Evolutionary conservation across 2,797 vertebrate species (phyloP), one percentile per base, ranked within the genome.

Genomic region (Mycteria americana): DNA sequence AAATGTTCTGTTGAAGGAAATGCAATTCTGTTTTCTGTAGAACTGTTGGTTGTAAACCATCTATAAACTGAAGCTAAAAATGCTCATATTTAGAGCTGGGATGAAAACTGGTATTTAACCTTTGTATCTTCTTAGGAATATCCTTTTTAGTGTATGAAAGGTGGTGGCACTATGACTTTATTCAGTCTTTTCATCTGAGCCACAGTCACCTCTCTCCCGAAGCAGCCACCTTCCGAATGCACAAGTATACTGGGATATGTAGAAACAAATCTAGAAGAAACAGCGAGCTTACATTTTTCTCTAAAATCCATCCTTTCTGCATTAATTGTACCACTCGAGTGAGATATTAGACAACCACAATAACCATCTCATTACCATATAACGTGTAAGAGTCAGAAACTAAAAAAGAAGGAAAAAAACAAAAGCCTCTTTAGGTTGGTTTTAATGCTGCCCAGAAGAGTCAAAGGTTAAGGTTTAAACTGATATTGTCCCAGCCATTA

Each of bases 401-500:
- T 90, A 31, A 65, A 94, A 84, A 62, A 89, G 28, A 50, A 67
- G n/a, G 67, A 78, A 39, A 67, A 28, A 21, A 64, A 37, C 65
- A 50, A 87, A 70, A 67, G 54, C 85, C 77, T 97, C 94, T 95
- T 85, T 90, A 96, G 90, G 85, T 94, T 95, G 96, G 88, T 97
- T 96, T 97, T 95, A 91, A 96, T 78, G 80, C 95, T 97, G 95
- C 90, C 97, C 95, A 92, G 97, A 98, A 97, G 97, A 98, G 94
- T 98, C 98, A 98, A 98, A 98, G 97, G 96, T 97, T 96, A 86
- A 95, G 94, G 91, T 96, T 97, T 97, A 96, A 97, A 98, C 82
- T 93, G 65, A 97, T 97, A 95, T 97, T 96, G 96, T 98, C 98
- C 98, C 98, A 98, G 98, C 97, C 98, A 98, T 98, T 98, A 98